Conservation (phyloP, 92 coral and sea anemone species). For the Paramuricea clavata region DNA sequence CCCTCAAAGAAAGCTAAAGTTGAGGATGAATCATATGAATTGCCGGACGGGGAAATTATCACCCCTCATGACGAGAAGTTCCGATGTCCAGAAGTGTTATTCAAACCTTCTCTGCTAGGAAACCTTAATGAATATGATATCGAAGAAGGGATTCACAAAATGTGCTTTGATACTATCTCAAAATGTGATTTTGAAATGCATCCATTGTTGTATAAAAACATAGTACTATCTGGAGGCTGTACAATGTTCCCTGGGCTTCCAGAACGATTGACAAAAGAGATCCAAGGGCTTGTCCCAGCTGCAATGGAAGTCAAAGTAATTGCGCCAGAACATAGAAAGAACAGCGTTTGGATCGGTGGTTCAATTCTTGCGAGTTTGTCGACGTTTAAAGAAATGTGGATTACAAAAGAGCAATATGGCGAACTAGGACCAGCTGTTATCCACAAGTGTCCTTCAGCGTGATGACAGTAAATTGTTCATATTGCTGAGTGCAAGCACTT, state of each 20-base stretch:
- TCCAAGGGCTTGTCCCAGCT: slow-evolving; percentile 83
- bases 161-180: slow-evolving; percentile 83
- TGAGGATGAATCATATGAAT: not conserved
- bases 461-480: not conserved
- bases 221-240: slow-evolving; percentile 89
- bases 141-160: slow-evolving; percentile 4
- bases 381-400: slow-evolving; percentile 98
- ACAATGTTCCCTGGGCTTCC: slow-evolving; percentile 92
- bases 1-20: not conserved
- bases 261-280: slow-evolving; percentile 89
- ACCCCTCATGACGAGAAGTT: not conserved
- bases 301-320: slow-evolving; percentile 91
- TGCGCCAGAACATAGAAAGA: slow-evolving; percentile 93
- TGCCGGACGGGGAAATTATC: not conserved
- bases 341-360: slow-evolving; percentile 97
- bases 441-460: slow-evolving; percentile 51
- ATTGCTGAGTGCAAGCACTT: too few species aligned
- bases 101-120: slow-evolving; percentile 10
- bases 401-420: slow-evolving; percentile 91
- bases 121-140: not conserved
- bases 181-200: slow-evolving; percentile 93
- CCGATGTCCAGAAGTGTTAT: slow-evolving; percentile 15
- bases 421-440: slow-evolving; percentile 94
- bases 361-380: slow-evolving; percentile 90
- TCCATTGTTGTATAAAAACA: slow-evolving; percentile 72